These are phyloP conservation scores for Gymnosoma rotundatum DNA, from an alignment of 2,888 invertebrate species.

Conservation along the genomic window DNA sequence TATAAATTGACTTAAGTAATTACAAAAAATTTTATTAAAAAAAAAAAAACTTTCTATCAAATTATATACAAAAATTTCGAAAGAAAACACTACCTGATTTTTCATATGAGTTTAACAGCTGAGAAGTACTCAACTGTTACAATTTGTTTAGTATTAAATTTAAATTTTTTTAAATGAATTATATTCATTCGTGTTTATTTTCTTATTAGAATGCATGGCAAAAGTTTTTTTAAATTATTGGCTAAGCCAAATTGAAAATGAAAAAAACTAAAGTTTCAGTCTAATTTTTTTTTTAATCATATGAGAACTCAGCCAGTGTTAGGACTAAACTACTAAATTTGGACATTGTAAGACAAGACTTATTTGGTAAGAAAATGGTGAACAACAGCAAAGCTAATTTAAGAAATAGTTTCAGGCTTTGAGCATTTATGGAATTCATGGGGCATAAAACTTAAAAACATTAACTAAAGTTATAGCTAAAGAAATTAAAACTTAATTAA, in stretches of 20 bases:
- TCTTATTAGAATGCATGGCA: too few relatives aligned
- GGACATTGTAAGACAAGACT: slow-evolving; percentile 10
- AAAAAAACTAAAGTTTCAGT: too few relatives aligned
- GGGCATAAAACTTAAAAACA: slow-evolving; percentile 37
- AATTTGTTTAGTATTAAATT: too few relatives aligned
- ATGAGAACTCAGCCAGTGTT: too few relatives aligned
- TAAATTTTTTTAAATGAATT: too few relatives aligned
- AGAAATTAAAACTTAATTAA: slow-evolving; percentile 11
- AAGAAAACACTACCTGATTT: background rate
- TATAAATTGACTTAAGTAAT: background rate
- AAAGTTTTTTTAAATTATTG: too few relatives aligned
- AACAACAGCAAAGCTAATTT: slow-evolving; percentile 13
- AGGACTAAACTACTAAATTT: background rate
- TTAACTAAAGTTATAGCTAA: slow-evolving; percentile 46
- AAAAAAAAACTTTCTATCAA: background rate
- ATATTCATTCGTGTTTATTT: too few relatives aligned
- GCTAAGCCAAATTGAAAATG: too few relatives aligned
- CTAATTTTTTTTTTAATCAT: too few relatives aligned
- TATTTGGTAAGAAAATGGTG: slow-evolving; percentile 8
- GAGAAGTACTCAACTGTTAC: too few relatives aligned
- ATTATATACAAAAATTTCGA: slow-evolving; percentile 14
- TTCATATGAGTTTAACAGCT: too few relatives aligned
- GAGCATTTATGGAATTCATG: slow-evolving; percentile 54
- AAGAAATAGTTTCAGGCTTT: slow-evolving; percentile 35
- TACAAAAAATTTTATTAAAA: too few relatives aligned